Evolutionary conservation across 2,113 vertebrate genomes (phyloP), one percentile per base, ranked within the genome.

Genomic region (Glaucidium brasilianum): DNA sequence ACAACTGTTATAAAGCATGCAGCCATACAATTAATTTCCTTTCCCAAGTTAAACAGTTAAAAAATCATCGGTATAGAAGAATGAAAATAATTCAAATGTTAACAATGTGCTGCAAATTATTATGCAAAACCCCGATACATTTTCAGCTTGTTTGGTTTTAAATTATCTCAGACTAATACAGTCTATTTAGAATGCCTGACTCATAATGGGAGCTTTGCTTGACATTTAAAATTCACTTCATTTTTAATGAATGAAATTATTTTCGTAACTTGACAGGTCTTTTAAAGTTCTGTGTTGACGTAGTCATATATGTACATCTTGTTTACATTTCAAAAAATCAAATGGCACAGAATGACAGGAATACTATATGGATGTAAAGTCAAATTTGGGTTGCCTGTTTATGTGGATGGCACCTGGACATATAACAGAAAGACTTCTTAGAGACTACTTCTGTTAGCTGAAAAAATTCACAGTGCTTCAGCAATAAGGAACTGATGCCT

Each of bases 211-310:
- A 85, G 11, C 23, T 88, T 75, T 49, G 15, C 59, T 73, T 82
- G 55, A 62, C 45, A 66, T 79, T 55, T 67, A 71, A 85, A 90
- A 92, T 94, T 59, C 15, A 41, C n/a, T 77, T 93, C 2, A 3
- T 58, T 93, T 91, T 68, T 92, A 88, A 92, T 88, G 15, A 85
- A 85, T 83, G 5, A 85, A 90, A 90, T 85, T 92, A 35, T 85
- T 92, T 64, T 67, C 53, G 30, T 43, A 62, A 69, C 9, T 62
- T 85, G 78, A 92, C 9, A 11, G 10, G 5, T 62, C 17, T 80
- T 79, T 30, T 56, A 50, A 71, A 85, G 17, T 49, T 82, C 63
- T 73, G 9, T 63, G 32, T 16, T 90, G 49, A 68, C 32, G 32
- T 76, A 85, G 18, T 76, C 50, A 50, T 74, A 26, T 32, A 92